Conservation (phyloP, 2,888 invertebrate species). For the Chrysomela aeneicollis region DNA sequence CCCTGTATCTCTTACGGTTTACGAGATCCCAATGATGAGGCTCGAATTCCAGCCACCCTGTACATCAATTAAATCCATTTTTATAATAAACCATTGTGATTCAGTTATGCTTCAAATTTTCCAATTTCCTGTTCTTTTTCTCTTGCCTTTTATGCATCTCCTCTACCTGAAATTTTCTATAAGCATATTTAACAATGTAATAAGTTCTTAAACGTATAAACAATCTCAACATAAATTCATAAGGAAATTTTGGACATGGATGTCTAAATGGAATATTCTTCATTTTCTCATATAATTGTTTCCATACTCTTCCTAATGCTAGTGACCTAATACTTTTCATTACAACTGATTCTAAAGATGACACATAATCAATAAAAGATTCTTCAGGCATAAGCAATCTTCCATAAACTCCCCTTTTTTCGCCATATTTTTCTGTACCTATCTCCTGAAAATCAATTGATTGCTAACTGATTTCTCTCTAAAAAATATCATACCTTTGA, state of each 20-base stretch:
- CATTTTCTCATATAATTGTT: not conserved
- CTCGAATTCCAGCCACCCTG: too few relatives aligned
- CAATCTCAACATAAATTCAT: constrained; percentile 11
- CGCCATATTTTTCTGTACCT: constrained; percentile 16
- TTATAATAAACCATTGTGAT: not conserved
- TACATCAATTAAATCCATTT: too few relatives aligned
- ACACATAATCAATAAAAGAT: constrained; percentile 6
- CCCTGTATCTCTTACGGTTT: too few relatives aligned
- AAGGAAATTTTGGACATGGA: constrained; percentile 11
- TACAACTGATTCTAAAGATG: constrained; percentile 1
- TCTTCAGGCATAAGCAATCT: constrained; percentile 8
- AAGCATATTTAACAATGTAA: constrained; percentile 18
- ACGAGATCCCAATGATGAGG: too few relatives aligned
- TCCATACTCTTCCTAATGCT: constrained; percentile 5
- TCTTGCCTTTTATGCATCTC: not conserved
- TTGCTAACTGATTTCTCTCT: not conserved
- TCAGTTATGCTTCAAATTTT: constrained; percentile 7
- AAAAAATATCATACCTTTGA: constrained; percentile 4
- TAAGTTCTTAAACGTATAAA: constrained; percentile 7
- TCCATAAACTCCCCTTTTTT: constrained; percentile 2
- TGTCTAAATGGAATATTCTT: not conserved
- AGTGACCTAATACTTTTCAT: not conserved
- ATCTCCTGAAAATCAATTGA: not conserved
- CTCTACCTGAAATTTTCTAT: not conserved
- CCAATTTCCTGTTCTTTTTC: constrained; percentile 6